These are phyloP conservation scores for Aethes cnicana DNA, from an alignment of 2,888 invertebrate species.

Conservation along the genomic window DNA sequence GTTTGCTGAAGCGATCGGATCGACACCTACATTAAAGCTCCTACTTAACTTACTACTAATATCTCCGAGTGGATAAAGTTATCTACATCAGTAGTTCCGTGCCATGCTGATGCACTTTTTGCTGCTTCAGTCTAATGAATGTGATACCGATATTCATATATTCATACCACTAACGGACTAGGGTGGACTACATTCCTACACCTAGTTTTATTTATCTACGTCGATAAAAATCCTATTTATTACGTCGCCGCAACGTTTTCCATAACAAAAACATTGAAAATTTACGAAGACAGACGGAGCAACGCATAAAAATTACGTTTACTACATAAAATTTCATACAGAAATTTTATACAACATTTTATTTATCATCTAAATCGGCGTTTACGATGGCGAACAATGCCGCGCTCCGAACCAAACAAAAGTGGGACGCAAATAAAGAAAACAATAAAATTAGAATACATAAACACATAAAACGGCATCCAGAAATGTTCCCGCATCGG, in stretches of 20 bases:
- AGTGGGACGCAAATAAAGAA: constrained; percentile 83
- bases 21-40: constrained; percentile 1
- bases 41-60: constrained; percentile 4
- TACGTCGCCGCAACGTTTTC: constrained; percentile 31
- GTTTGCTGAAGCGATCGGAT: not conserved
- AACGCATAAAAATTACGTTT: constrained; percentile 32
- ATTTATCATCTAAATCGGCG: constrained; percentile 81
- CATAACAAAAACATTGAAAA: constrained; percentile 32
- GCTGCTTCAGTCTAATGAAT: constrained; percentile 8
- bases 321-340: constrained; percentile 38
- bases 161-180: not conserved
- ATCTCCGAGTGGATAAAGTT: constrained; percentile 16
- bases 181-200: not conserved
- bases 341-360: constrained; percentile 71
- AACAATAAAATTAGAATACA: constrained; percentile 83
- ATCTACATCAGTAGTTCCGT: constrained; percentile 9
- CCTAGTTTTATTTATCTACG: constrained; percentile 29
- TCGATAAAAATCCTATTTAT: constrained; percentile 29
- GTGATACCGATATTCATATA: too few relatives aligned
- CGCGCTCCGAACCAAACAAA: constrained; percentile 78
- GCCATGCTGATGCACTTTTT: constrained; percentile 10
- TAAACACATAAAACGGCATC: constrained; percentile 79
- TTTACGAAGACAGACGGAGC: constrained; percentile 30
- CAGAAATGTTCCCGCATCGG: constrained; percentile 64
- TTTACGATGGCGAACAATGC: constrained; percentile 81